Conservation (phyloP, 1,140 invertebrate species). For the Sycobia sp. region DNA sequence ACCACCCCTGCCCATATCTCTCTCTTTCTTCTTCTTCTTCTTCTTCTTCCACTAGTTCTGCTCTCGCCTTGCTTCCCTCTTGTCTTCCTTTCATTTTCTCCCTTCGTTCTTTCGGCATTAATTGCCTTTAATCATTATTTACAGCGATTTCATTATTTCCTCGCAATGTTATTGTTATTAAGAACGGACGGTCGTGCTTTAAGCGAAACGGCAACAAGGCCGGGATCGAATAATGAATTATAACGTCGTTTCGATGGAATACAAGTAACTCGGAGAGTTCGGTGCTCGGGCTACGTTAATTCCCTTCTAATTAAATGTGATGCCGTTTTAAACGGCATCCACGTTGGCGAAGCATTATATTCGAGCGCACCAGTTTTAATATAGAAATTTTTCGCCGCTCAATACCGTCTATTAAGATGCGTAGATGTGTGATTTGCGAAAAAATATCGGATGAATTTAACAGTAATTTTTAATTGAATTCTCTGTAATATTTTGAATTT, state of each 20-base stretch:
- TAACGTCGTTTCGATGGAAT: conserved; percentile 32
- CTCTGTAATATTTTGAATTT: conserved; percentile 4
- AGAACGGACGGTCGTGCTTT: background rate
- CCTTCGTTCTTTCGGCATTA: conserved; percentile 7
- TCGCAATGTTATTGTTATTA: conserved; percentile 14
- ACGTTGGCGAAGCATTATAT: too few species aligned
- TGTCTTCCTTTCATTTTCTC: conserved; percentile 33
- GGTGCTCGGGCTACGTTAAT: too few species aligned
- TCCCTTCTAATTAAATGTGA: too few species aligned
- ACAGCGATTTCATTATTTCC: conserved; percentile 33
- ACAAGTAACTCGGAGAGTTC: too few species aligned
- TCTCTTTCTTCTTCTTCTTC: conserved; percentile 13
- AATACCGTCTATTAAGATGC: too few species aligned
- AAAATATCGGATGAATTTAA: conserved; percentile 1
- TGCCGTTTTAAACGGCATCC: too few species aligned
- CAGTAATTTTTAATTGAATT: conserved; percentile 20
- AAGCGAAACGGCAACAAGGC: conserved; percentile 15
- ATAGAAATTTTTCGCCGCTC: conserved; percentile 37
- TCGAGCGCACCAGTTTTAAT: too few species aligned
- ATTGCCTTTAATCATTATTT: conserved; percentile 35
- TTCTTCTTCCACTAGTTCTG: conserved; percentile 13
- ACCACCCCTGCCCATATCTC: conserved; percentile 21
- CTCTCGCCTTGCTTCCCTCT: background rate
- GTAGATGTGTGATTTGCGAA: conserved; percentile 2
- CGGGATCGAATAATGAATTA: background rate